Evolutionary conservation across 2,797 vertebrate species (phyloP), one percentile per base, ranked within the genome.

Genomic region (Tangara arthus): DNA sequence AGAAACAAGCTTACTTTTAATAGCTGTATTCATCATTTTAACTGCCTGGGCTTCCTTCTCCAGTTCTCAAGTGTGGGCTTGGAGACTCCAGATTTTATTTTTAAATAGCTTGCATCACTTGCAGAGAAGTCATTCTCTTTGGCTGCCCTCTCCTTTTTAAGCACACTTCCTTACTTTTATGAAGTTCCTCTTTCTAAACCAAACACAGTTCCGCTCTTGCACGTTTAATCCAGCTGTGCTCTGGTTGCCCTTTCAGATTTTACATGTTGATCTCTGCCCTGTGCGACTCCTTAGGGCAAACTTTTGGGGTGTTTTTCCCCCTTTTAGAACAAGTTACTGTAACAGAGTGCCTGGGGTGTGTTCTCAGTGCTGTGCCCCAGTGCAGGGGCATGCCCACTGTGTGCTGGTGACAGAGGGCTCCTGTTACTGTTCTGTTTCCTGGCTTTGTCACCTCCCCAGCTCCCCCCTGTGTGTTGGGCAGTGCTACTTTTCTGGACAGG

Each of bases 141-240:
- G 35, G 17, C 49, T 89, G 49, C 32, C 53, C 32, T 71, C 2
- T 73, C 50, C 39, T 80, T 90, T 80, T 80, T 69, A 78, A 81
- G 35, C 42, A 18, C 39, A 39, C n/a, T 94, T 90, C 79, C 91
- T 83, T 88, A 53, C 83, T 88, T 94, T 93, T 88, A 37, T 55
- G 16, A 52, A 90, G 65, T 88, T 94, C 65, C 65, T 81, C 35
- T 91, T 93, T 86, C 60, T 80, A 46, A 89, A 66, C 73, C 19
- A 85, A 63, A 3, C 15, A 19, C 5, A 4, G 12, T 70, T 66
- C 50, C 13, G 32, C 28, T 50, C 61, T 49, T 26, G 27, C 24
- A 32, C 12, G 2, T 52, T 90, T 78, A 64, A 46, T 64, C 53
- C 50, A 12, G 27, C 37, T 46, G 13, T 77, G 16, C 60, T 71